Base-by-base conservation (phyloP, 2,113 vertebrate species). In the Forbesichthys papilliferus region DNA sequence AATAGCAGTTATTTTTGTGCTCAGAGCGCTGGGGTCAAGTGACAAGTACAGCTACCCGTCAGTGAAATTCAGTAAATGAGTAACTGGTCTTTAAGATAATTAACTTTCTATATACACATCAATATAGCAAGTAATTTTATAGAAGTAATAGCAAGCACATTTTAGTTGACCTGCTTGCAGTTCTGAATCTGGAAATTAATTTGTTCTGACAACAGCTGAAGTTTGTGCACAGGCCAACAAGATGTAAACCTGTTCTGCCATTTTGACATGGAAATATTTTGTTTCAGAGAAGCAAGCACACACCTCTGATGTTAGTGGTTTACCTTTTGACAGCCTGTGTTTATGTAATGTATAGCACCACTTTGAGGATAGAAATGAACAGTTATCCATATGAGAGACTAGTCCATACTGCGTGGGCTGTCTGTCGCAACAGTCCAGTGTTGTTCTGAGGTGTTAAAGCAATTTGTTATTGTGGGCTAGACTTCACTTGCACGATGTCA, bases 401-500 rank as follows among this genome's bases (percentile, higher is more conserved):
- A 71, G 36, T 42, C 58, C 5, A 4, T 11, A 64, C 79, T 78
- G 75, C 79, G 72, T 85, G 81, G 72, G 7, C 36, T 42, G 36
- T 55, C 16, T 3, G 13, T 55, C 13, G 13, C 7, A n/a, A 13
- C 11, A 4, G 13, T 48, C 7, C 57, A 10, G 3, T 9, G 27
- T 18, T 61, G 12, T 42, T 61, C 27, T 68, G 64, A 70, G 60
- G 69, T 54, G 54, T 16, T 54, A 73, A 69, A n/a, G 61, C 64
- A 57, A 75, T 83, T 83, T 87, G 79, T 87, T 78, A 42, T 86
- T 83, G 71, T 64, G 82, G 78, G 61, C 83, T 72, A n/a, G 36
- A 16, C 60, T 61, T 47, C 60, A 48, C 60, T 47, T 61, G 4
- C 10, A 48, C 14, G 42, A 11, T 61, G 42, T 13, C n/a, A 12